These are phyloP conservation scores for Drosophila kanekoi DNA, from an alignment of 2,888 invertebrate genomes.

Conservation along the genomic window DNA sequence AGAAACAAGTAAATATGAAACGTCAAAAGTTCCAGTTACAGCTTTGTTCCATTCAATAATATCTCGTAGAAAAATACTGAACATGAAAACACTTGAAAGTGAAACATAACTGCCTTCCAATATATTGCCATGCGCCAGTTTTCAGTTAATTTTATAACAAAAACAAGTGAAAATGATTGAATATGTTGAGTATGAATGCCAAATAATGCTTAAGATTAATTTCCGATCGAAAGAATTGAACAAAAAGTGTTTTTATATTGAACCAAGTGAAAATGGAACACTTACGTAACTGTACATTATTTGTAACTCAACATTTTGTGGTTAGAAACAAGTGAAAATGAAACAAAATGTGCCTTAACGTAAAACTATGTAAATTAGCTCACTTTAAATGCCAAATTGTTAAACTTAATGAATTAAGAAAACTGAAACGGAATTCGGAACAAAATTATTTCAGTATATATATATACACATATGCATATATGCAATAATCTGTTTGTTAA, in stretches of 20 bases:
- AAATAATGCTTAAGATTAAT: too few relatives aligned
- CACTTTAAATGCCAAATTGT: neutral
- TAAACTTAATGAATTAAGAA: neutral
- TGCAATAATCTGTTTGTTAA: neutral
- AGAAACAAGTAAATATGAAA: too few relatives aligned
- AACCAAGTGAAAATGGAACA: neutral
- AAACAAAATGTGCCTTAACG: neutral
- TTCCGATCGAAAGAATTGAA: neutral
- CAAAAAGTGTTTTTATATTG: neutral
- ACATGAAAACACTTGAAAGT: neutral
- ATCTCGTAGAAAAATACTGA: too few relatives aligned
- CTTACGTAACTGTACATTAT: neutral
- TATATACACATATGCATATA: neutral
- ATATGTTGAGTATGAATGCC: too few relatives aligned
- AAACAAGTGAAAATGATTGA: too few relatives aligned
- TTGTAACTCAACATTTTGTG: too few relatives aligned
- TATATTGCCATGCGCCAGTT: too few relatives aligned
- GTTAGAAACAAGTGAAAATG: neutral
- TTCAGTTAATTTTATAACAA: too few relatives aligned
- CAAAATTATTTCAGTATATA: neutral
- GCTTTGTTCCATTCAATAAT: too few relatives aligned
- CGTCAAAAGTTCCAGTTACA: too few relatives aligned
- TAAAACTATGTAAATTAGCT: too few relatives aligned
- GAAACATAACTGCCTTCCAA: neutral
- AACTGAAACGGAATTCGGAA: neutral